Evolutionary conservation across 2,888 invertebrate genomes (phyloP).

Genomic region (Mystacides longicornis): DNA sequence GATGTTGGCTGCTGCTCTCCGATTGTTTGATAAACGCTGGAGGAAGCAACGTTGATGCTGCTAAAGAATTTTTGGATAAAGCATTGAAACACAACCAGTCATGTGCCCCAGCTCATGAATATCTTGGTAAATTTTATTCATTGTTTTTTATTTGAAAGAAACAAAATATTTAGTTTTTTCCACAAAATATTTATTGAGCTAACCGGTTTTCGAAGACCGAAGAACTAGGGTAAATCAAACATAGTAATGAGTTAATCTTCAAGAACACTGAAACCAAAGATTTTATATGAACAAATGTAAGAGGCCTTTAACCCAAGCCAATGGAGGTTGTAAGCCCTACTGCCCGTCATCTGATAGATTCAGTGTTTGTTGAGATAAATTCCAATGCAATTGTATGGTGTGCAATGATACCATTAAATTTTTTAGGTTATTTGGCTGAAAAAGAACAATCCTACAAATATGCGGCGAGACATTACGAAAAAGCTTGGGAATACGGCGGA

Average conservation of each 20-base stretch:
- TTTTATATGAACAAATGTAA: no score
- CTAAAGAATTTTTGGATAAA: conserved; percentile 71
- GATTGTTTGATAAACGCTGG: conserved; percentile 68
- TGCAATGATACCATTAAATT: no score
- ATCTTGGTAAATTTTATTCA: conserved; percentile 52
- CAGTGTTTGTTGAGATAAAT: background rate
- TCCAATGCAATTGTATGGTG: background rate
- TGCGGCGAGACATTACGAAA: conserved; percentile 74
- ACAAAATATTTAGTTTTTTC: no score
- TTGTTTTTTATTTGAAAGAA: no score
- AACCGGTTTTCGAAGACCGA: no score
- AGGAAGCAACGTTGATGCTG: conserved; percentile 33
- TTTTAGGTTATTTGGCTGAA: conserved; percentile 75
- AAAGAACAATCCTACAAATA: conserved; percentile 86
- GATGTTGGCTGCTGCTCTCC: conserved; percentile 90
- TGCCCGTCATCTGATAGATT: no score
- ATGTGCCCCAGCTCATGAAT: conserved; percentile 86
- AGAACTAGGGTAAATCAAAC: no score
- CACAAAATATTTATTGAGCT: no score
- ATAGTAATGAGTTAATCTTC: no score
- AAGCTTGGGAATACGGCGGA: conserved; percentile 81
- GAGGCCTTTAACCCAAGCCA: no score
- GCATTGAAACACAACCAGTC: conserved; percentile 79
- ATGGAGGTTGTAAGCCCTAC: no score
- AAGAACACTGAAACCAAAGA: no score